A percentile compares a stretch with the other conserved stretches of the same genome.
phyloP scores from a whole-genome alignment of 2,797 vertebrate genomes.

The Argya squamiceps region DNA sequence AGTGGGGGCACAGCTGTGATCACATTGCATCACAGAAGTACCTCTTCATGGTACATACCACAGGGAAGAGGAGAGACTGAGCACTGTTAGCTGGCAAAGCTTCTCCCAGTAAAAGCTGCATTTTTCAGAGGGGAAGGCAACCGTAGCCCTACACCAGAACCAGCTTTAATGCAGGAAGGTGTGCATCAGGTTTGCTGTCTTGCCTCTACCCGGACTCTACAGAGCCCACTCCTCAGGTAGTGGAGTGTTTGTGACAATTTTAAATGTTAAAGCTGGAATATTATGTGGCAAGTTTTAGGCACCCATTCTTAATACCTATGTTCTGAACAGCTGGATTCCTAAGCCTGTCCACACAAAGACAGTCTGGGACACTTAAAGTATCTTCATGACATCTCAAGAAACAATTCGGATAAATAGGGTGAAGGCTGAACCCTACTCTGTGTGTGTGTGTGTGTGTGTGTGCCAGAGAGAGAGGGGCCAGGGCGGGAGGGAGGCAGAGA shows the following conservation, averaged over 20 bases:
- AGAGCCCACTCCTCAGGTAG: not conserved
- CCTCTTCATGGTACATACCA: rapidly evolving
- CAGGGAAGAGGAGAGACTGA: not conserved
- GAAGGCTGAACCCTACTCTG: not conserved
- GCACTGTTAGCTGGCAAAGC: not conserved
- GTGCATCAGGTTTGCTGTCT: not conserved
- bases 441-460: not conserved
- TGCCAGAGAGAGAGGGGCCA: too few relatives aligned
- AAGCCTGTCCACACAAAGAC: not conserved
- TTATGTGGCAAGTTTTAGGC: not conserved
- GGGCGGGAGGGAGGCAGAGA: not conserved
- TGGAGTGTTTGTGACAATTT: not conserved
- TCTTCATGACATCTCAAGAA: not conserved
- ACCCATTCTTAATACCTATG: not conserved
- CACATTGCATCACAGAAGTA: not conserved
- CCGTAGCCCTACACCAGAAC: not conserved
- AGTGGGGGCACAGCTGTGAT: not conserved
- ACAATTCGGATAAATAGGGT: not conserved
- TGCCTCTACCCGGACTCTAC: not conserved
- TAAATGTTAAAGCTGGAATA: not conserved
- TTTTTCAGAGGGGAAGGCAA: not conserved
- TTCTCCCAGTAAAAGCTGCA: not conserved
- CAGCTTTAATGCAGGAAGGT: not conserved
- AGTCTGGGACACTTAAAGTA: not conserved
- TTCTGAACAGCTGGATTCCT: not conserved